Conservation (phyloP, 92 coral and sea anemone genomes). For the Zoanthus sociatus region DNA sequence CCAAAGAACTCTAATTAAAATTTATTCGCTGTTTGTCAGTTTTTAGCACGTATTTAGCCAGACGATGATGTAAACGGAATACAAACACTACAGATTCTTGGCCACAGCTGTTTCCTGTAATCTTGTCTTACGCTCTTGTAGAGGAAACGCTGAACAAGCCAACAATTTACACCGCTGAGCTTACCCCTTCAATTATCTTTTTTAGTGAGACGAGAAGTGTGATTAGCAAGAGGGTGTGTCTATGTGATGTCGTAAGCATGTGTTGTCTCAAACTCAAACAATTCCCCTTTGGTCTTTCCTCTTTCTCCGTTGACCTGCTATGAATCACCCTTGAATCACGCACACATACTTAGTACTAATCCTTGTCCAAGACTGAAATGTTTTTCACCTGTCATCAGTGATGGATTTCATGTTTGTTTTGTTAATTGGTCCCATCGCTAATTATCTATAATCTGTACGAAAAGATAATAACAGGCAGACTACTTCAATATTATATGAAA, state of each 20-base stretch:
- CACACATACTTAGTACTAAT: background rate
- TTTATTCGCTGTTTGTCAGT: background rate
- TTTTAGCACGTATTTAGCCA: conserved; percentile 32
- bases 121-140: background rate
- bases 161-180: background rate
- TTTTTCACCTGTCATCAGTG: conserved; percentile 31
- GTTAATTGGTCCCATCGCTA: background rate
- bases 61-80: conserved; percentile 15
- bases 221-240: background rate
- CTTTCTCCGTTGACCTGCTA: background rate
- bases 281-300: conserved; percentile 4
- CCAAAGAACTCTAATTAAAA: no score
- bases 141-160: background rate
- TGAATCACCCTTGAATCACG: background rate
- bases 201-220: background rate
- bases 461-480: conserved; percentile 20
- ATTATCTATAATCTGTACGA: conserved; percentile 22
- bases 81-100: conserved; percentile 2
- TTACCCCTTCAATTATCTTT: background rate
- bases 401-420: background rate
- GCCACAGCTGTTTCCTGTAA: conserved; percentile 13
- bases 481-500: no score
- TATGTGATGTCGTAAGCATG: conserved; percentile 6
- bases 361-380: background rate
- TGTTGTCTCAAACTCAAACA: background rate